Base-by-base conservation (phyloP, 2,797 vertebrate genomes). In the Holocentrus rufus region DNA sequence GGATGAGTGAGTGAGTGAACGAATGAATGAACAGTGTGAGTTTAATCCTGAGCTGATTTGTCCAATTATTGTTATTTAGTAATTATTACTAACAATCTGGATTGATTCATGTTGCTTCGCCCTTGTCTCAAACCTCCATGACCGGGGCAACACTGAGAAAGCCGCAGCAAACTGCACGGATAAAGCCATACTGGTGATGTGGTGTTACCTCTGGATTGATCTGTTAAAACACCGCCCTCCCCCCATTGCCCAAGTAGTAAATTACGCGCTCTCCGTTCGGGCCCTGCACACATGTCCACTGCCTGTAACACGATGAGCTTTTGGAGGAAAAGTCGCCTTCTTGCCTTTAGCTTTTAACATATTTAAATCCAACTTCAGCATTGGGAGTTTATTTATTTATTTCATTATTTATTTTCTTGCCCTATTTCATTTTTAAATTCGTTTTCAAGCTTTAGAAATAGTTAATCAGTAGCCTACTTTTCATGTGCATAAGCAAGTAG, bases 251-350 rank as follows among this genome's bases (percentile, higher is more conserved):
- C 11, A 10, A 70, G 75, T 73, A 77, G 81, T 88, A 82, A 89
- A 89, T 89, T 73, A 87, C 81, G 69, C 86, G 67, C 84, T 47
- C 68, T 25, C 13, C 53, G 13, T 54, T 14, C 52, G 67, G 81
- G 82, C 68, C 85, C 57, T 50, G 25, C 71, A 74, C 81, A 85
- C 81, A 69, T 53, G 69, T 61, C 14, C 69, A 54, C 61, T 8
- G 2, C 22, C 39, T 63, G 0, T 2, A 17, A 52, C 44, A 65
- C 31, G 30, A 39, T 62, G 4, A 58, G 10, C 59, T 58, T 27
- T 59, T 70, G 57, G 36, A 64, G 31, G 17, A 55, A 65, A 69
- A 20, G n/a, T 5, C 1, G 22, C 62, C 44, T 3, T 5, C 27
- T 65, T 1, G 17, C 46, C 15, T 8, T 17, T 8, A 18, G 18